Evolutionary conservation across 2,113 vertebrate species (phyloP), one percentile per base, ranked within the genome.

Genomic region (Thunnus thynnus): DNA sequence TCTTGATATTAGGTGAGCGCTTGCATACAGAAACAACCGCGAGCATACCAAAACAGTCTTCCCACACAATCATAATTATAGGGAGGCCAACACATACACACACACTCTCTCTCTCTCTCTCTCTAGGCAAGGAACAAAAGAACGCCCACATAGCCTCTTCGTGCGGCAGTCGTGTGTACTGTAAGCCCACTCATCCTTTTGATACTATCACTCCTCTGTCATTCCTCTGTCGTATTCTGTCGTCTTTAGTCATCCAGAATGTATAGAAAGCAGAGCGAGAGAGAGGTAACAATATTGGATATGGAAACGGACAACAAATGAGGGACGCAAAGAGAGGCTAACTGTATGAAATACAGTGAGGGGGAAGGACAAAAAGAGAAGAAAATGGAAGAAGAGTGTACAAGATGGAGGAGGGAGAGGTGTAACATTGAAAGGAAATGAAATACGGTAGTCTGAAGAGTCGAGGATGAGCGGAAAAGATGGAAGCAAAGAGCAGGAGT

Each of bases 141-240:
- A 86, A 91, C 91, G 79, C 91, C 93, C 85, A 93, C 91, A 46
- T 63, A 73, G 86, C 88, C 88, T 90, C 90, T 91, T 87, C 72
- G 75, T 78, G 86, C 84, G 51, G 85, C 89, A 88, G 86, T 88
- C 83, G 85, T 92, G 89, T 89, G 90, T 88, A 91, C 84, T 76
- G 89, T 88, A 91, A 88, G 83, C 92, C 92, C 88, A 92, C 93
- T 91, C 92, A 86, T 92, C 88, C 89, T 92, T 93, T 94, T 92
- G 88, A 93, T 91, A 88, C 78, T 83, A 89, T 83, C 84, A 57
- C 87, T 90, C 76, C 74, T 78, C 81, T 86, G 89, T 82, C 86
- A 72, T 64, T 71, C 61, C 72, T 65, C 80, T 83, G 82, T 84
- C 82, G 18, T 71, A 75, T 66, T 70, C 46, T 50, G 67, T 83